Evolutionary conservation across 2,888 invertebrate genomes (phyloP).

Genomic region (Coelinius sp.): DNA sequence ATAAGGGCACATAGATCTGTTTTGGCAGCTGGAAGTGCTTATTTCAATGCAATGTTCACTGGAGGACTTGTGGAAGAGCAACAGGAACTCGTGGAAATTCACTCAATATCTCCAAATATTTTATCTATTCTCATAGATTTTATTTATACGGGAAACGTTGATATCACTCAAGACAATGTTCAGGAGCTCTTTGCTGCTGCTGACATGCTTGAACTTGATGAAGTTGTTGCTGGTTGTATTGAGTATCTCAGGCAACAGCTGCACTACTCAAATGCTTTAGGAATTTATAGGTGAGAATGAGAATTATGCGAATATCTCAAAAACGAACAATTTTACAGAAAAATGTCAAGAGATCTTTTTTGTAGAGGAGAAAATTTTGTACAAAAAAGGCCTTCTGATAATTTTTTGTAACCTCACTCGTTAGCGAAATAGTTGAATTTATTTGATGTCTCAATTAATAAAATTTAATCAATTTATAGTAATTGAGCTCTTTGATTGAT

Average conservation of each 20-base stretch:
- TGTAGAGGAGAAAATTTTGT: not conserved
- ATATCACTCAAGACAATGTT: constrained; percentile 84
- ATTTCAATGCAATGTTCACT: constrained; percentile 95
- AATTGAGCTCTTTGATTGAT: too few species aligned
- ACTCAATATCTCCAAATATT: constrained; percentile 82
- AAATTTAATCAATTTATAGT: not conserved
- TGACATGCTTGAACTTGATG: constrained; percentile 91
- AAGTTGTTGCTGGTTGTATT: constrained; percentile 87
- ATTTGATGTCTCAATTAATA: too few species aligned
- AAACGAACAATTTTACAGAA: not conserved
- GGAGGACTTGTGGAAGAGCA: constrained; percentile 87
- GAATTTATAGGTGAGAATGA: constrained; percentile 79
- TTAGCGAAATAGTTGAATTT: constrained; percentile 6
- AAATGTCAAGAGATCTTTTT: not conserved
- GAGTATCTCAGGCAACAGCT: constrained; percentile 88
- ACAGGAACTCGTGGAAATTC: constrained; percentile 84
- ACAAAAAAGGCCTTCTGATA: not conserved
- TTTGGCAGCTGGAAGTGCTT: constrained; percentile 89
- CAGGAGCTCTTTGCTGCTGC: constrained; percentile 91
- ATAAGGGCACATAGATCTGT: constrained; percentile 87
- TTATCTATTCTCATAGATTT: constrained; percentile 86
- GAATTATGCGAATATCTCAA: not conserved
- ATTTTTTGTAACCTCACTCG: constrained; percentile 32
- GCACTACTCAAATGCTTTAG: constrained; percentile 89
- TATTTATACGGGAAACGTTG: constrained; percentile 86